Conservation (phyloP, 2,113 vertebrate genomes). For the Riparia riparia region DNA sequence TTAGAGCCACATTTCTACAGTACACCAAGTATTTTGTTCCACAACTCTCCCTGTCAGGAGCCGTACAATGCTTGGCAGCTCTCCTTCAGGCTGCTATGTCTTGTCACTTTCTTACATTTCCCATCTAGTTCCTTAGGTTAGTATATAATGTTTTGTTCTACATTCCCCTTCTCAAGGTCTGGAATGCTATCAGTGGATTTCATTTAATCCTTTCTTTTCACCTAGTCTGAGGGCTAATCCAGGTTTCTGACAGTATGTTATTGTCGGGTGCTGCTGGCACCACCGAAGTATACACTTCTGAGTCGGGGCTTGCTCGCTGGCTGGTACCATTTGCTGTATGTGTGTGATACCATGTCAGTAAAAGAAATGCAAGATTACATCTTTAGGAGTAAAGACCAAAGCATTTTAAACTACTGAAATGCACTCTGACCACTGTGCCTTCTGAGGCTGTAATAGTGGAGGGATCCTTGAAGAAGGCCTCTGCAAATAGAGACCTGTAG, state of each 20-base stretch:
- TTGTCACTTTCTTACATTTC: background rate
- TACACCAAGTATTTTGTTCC: background rate
- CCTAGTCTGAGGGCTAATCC: background rate
- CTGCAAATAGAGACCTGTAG: constrained; percentile 19
- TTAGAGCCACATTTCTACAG: background rate
- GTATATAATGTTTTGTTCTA: background rate
- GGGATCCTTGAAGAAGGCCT: background rate
- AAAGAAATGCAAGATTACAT: background rate
- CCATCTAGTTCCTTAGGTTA: background rate
- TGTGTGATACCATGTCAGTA: background rate
- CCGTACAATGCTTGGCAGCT: background rate
- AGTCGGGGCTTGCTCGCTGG: background rate
- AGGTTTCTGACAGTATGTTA: background rate
- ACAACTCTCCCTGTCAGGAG: background rate
- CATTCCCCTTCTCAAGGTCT: background rate
- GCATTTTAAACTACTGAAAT: background rate
- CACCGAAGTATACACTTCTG: background rate
- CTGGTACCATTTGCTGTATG: background rate
- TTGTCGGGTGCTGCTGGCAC: background rate
- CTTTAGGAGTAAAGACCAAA: background rate
- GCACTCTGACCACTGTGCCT: background rate
- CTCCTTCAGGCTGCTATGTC: background rate
- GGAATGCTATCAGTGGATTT: background rate
- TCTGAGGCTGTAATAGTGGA: background rate
- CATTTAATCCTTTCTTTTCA: constrained; percentile 18